Percentiles rank a stretch among this genome's conserved stretches.
Conservation (phyloP, 2,888 invertebrate species). For the Calameuta pallipes region DNA sequence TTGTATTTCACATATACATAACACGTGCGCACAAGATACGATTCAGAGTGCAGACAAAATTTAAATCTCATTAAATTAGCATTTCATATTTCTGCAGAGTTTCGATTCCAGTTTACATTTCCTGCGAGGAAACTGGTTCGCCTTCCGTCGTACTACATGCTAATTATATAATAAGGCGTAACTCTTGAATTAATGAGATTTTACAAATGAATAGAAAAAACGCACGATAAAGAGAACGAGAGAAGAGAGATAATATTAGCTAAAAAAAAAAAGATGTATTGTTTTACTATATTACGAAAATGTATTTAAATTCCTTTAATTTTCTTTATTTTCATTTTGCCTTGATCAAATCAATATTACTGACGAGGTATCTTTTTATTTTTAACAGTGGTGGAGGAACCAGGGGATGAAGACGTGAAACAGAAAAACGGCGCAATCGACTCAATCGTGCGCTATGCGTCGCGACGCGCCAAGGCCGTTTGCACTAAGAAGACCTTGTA, state of each 20-base stretch:
- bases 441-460: slow-evolving; percentile 63
- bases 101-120: not conserved
- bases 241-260: no score
- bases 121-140: not conserved
- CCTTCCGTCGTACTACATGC: not conserved
- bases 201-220: not conserved
- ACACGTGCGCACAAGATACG: not conserved
- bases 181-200: not conserved
- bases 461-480: slow-evolving; percentile 65
- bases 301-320: not conserved
- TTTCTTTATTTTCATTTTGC: not conserved
- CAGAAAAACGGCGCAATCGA: slow-evolving; percentile 54
- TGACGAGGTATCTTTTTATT: not conserved
- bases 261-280: not conserved
- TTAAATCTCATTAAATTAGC: not conserved
- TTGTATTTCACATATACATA: not conserved
- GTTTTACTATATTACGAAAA: not conserved
- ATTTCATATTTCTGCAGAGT: not conserved
- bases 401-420: slow-evolving; percentile 53
- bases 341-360: not conserved
- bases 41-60: not conserved
- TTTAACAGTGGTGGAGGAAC: slow-evolving; percentile 58
- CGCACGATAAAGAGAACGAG: not conserved
- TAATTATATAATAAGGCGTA: not conserved
- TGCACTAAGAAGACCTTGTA: slow-evolving; percentile 79